These are phyloP conservation scores for Dryomyza anilis DNA, from an alignment of 2,888 invertebrate species.

Conservation along the genomic window DNA sequence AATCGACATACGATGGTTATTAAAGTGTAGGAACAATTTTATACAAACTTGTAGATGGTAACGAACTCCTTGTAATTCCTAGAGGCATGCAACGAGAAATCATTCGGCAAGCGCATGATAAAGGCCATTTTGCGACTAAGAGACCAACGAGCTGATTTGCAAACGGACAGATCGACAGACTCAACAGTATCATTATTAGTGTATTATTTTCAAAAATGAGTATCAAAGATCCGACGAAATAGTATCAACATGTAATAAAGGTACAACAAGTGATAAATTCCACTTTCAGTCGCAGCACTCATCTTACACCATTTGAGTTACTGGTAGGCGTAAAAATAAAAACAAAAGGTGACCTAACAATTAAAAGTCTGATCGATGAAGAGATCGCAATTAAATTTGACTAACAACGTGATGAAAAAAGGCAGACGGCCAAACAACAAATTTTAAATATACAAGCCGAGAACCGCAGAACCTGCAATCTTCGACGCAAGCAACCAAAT, in stretches of 20 bases:
- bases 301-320: not conserved
- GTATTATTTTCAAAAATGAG: too few relatives aligned
- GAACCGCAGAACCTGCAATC: not conserved
- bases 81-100: constrained; percentile 30
- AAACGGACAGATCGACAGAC: too few relatives aligned
- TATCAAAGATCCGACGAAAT: too few relatives aligned
- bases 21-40: constrained; percentile 22
- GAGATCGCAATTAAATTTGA: not conserved
- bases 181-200: too few relatives aligned
- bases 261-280: not conserved
- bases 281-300: not conserved
- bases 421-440: not conserved
- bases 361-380: not conserved
- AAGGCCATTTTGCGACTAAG: constrained; percentile 35
- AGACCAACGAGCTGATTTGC: constrained; percentile 22
- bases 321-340: not conserved
- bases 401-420: not conserved
- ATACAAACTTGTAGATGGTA: constrained; percentile 31
- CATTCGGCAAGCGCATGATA: constrained; percentile 34
- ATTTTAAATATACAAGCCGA: not conserved
- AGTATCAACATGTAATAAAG: not conserved
- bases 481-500: not conserved
- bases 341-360: not conserved
- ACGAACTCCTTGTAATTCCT: constrained; percentile 33
- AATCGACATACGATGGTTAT: constrained; percentile 25